A percentile compares a stretch with the other conserved stretches of the same genome.
Conservation (phyloP, 2,888 invertebrate species). For the Drosophila atripex region DNA sequence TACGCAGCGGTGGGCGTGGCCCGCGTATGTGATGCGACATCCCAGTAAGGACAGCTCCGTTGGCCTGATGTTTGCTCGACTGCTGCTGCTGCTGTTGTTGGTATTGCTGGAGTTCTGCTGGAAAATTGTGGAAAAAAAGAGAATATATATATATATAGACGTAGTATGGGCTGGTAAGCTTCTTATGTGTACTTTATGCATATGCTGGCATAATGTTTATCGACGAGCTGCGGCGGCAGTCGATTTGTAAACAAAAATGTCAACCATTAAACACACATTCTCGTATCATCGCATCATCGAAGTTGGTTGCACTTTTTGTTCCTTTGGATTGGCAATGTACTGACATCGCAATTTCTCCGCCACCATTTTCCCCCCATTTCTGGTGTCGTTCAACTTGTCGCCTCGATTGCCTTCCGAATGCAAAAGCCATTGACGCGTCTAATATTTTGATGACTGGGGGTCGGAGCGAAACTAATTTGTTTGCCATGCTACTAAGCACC, state of each 20-base stretch:
- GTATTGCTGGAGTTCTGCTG: constrained; percentile 76
- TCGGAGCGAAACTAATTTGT: constrained; percentile 44
- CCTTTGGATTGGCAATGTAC: constrained; percentile 49
- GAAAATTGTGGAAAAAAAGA: constrained; percentile 4
- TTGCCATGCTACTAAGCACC: constrained; percentile 36
- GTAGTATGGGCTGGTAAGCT: constrained; percentile 53
- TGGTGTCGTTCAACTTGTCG: constrained; percentile 44
- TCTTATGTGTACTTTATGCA: constrained; percentile 65
- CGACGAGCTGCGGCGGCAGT: constrained; percentile 40
- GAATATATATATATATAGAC: neutral
- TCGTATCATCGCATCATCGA: constrained; percentile 43
- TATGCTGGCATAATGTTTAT: constrained; percentile 75
- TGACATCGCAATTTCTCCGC: neutral
- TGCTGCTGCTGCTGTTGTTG: constrained; percentile 73
- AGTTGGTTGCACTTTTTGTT: constrained; percentile 64
- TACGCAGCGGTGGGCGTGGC: constrained; percentile 83
- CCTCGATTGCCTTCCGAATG: constrained; percentile 40
- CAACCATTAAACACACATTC: constrained; percentile 60
- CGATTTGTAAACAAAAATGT: constrained; percentile 70
- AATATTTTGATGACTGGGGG: constrained; percentile 64
- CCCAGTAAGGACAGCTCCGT: constrained; percentile 80
- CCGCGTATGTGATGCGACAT: constrained; percentile 82
- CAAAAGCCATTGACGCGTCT: constrained; percentile 67
- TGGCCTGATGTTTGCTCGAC: constrained; percentile 81
- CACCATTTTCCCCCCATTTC: neutral